phyloP scores from a whole-genome alignment of 2,888 invertebrate genomes.

The Loripinus fragilis region DNA sequence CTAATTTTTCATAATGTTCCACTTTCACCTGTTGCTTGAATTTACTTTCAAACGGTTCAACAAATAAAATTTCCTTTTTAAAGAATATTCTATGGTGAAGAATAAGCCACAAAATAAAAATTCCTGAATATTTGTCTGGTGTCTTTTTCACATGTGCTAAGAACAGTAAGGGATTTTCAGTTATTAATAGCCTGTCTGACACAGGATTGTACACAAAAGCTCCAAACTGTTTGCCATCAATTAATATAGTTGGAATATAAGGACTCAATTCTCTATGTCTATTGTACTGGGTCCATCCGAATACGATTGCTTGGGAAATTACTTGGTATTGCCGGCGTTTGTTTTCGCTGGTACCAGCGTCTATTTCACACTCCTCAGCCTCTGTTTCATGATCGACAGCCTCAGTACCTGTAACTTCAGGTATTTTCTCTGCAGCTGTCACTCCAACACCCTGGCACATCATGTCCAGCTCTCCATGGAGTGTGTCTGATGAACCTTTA shows the following conservation, averaged over 20 bases:
- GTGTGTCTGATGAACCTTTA: conserved; percentile 2
- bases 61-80: neutral
- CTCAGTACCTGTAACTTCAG: neutral
- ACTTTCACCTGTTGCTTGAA: neutral
- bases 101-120: conserved; percentile 8
- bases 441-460: neutral
- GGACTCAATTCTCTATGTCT: conserved; percentile 2
- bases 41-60: neutral
- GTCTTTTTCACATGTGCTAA: neutral
- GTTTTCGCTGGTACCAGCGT: neutral
- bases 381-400: neutral
- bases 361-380: neutral
- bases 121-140: neutral
- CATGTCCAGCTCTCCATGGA: conserved; percentile 11
- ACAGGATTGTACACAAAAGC: conserved; percentile 8
- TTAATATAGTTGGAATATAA: conserved; percentile 10
- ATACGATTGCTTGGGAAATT: conserved; percentile 6
- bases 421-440: conserved; percentile 2
- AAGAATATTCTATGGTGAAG: conserved; percentile 9
- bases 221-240: conserved; percentile 11
- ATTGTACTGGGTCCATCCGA: conserved; percentile 7
- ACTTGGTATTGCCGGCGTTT: neutral
- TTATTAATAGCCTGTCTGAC: neutral
- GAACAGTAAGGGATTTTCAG: neutral
- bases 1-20: neutral